A percentile compares a stretch with the other conserved stretches of the same genome.
These are phyloP conservation scores for Pristis pectinata DNA, from an alignment of 2,797 vertebrate species.

Conservation along the genomic window DNA sequence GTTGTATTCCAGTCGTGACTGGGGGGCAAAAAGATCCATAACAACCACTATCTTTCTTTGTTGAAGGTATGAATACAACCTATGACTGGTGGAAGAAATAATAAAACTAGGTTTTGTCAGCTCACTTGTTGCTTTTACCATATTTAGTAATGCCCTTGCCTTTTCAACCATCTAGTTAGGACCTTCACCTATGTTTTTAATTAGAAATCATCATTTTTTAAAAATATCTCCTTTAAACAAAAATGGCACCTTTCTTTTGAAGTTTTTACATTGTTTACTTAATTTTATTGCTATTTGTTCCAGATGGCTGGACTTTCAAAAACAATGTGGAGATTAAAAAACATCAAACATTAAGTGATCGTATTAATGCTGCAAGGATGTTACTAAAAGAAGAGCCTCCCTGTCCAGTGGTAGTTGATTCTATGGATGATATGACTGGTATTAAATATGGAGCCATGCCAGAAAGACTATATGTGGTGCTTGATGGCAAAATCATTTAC, in stretches of 20 bases:
- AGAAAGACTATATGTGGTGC: constrained; percentile 79
- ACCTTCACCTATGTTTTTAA: not conserved
- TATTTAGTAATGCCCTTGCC: no score
- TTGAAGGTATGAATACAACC: no score
- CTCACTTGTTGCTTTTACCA: no score
- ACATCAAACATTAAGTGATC: constrained; percentile 72
- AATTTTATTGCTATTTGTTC: constrained; percentile 40
- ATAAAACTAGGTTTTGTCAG: not conserved
- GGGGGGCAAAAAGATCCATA: no score
- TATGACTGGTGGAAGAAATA: not conserved
- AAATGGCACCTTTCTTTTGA: not conserved
- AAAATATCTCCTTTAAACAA: not conserved
- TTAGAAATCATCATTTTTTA: not conserved
- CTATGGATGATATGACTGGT: constrained; percentile 68
- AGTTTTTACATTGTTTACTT: not conserved
- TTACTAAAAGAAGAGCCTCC: constrained; percentile 58
- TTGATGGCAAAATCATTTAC: constrained; percentile 71
- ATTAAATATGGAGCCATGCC: constrained; percentile 75
- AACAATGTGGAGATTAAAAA: constrained; percentile 78
- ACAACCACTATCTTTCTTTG: no score
- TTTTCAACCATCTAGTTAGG: not conserved
- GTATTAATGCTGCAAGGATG: constrained; percentile 64
- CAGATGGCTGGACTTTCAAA: constrained; percentile 84
- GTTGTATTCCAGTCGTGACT: no score
- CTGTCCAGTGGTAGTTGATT: constrained; percentile 79